Evolutionary conservation across 2,888 invertebrate species (phyloP), one percentile per base, ranked within the genome.

Genomic region (Sarcophaga carnaria): DNA sequence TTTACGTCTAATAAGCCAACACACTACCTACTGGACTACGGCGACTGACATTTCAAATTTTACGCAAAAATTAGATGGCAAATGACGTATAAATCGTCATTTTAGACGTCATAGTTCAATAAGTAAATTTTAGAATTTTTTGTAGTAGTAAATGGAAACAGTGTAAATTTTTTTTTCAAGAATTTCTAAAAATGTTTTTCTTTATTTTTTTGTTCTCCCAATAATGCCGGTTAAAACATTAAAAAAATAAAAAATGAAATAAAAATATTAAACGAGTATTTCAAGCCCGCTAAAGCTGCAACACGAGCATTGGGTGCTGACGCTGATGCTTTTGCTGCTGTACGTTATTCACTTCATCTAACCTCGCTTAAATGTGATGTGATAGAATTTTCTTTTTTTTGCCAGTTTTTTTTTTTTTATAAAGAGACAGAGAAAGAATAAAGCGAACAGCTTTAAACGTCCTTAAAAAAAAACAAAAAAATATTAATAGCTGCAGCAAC

Each of bases 221-320:
- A 67, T 75, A 81, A 76, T 37, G 81, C 63, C 69, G 63, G 54
- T 59, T 63, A 76, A 54, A 70, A 81, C 45, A 62, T 70, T 62
- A 69, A 75, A 60, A 72, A 76, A 67, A 62, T 75, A 47, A 49
- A 59, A 71, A 47, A 63, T 77, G 27, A 66, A 77, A 66, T 17
- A 72, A 6, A 45, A 45, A 67, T 37, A n/a, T 27, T 37, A 37
- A 12, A 54, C 54, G 67, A 76, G 37, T 20, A 67, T 70, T 64
- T 71, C 20, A 63, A 71, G 62, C 47, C 17, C 17, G 54, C 4
- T 14, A 54, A 14, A 14, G 54, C 14, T 14, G 54, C 54, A 54
- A 54, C 54, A 54, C 17, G 17, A 54, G 54, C 54, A 66, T 60
- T 66, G 70, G 75, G 80, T 71, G 62, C 72, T 72, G 74, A 71